These are phyloP conservation scores for Triplophysa dalaica DNA, from an alignment of 2,113 vertebrate species.

Conservation along the genomic window DNA sequence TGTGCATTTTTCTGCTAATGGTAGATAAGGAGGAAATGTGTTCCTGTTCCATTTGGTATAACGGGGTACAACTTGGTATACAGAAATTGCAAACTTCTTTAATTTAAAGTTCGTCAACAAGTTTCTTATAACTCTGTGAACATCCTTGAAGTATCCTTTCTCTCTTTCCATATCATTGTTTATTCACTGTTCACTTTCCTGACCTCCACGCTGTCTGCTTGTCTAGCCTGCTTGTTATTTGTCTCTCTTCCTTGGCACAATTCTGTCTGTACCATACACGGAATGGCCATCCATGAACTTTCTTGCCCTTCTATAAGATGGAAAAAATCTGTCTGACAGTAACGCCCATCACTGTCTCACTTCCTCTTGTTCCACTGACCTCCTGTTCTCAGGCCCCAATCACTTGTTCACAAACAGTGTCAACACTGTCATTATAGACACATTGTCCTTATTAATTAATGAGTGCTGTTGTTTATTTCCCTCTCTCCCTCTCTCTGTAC, in stretches of 20 bases:
- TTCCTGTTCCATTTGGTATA: too few species aligned
- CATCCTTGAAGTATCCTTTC: constrained; percentile 12
- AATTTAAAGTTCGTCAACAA: neutral
- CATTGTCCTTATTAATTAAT: constrained; percentile 78
- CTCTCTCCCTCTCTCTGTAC: constrained; percentile 33
- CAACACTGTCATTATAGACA: constrained; percentile 66
- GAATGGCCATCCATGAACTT: constrained; percentile 36
- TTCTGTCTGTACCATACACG: constrained; percentile 24
- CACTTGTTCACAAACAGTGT: constrained; percentile 51
- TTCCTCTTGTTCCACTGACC: constrained; percentile 33
- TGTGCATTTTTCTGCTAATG: too few species aligned
- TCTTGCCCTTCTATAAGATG: constrained; percentile 38
- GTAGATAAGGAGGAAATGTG: too few species aligned
- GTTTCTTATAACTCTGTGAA: neutral
- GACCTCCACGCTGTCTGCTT: constrained; percentile 41
- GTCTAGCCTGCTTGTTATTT: neutral
- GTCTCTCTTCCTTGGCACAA: constrained; percentile 36
- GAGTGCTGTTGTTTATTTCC: constrained; percentile 59
- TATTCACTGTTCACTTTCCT: constrained; percentile 45
- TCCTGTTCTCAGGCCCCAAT: constrained; percentile 32
- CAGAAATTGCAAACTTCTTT: neutral
- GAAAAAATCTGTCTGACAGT: constrained; percentile 22
- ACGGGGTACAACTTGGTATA: neutral
- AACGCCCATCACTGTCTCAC: constrained; percentile 27
- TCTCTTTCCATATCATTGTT: constrained; percentile 17